Percentiles rank a stretch among this genome's conserved stretches.
Conservation (phyloP, 2,113 vertebrate genomes). For the Chaenogobius annularis region DNA sequence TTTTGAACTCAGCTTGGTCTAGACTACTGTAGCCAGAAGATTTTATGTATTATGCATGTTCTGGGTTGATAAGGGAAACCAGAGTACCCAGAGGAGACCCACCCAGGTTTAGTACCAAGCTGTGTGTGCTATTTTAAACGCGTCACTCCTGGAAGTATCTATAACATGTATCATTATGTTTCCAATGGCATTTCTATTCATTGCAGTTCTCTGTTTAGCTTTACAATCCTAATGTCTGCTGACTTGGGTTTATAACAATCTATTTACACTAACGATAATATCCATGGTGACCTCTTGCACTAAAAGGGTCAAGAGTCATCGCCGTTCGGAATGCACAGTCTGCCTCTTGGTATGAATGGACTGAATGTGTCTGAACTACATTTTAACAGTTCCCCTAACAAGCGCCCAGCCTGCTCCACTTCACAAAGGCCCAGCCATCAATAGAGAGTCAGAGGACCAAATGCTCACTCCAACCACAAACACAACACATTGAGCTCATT, state of each 20-base stretch:
- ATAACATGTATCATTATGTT: no score
- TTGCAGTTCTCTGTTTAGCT: no score
- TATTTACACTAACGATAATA: neutral
- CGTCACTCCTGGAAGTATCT: no score
- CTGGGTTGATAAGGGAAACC: no score
- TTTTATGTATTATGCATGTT: no score
- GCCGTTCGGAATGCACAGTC: neutral
- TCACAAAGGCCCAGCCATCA: neutral
- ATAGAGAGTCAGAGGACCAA: conserved; percentile 13
- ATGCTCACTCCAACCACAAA: conserved; percentile 18
- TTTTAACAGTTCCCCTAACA: conserved; percentile 6
- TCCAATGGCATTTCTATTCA: no score
- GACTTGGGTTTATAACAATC: neutral
- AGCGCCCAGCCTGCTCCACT: conserved; percentile 6
- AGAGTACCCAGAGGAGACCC: no score
- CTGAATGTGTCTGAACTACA: neutral
- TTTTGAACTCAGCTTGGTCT: no score
- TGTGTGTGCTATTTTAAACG: no score
- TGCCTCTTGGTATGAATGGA: neutral
- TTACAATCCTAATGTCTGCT: no score
- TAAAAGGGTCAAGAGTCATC: neutral
- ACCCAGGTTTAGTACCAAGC: no score
- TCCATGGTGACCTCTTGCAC: neutral
- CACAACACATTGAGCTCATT: conserved; percentile 28
- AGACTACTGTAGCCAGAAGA: no score